phyloP scores from a whole-genome alignment of 2,888 invertebrate genomes.

The Caenorhabditis zanzibari region DNA sequence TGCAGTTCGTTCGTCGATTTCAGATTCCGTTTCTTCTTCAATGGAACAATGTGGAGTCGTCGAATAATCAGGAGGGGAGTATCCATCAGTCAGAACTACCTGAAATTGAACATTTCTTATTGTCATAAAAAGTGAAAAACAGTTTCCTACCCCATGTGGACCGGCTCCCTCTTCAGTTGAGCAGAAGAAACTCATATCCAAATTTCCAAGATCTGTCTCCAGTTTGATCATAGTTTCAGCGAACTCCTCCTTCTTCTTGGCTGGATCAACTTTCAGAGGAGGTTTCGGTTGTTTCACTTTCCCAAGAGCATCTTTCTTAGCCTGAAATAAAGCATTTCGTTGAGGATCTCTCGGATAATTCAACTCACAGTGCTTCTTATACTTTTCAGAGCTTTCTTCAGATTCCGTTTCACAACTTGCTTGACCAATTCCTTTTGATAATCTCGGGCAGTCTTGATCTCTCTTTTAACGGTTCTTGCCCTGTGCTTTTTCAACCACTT shows the following conservation, averaged over 20 bases:
- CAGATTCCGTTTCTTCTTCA: slow-evolving; percentile 44
- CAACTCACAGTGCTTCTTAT: slow-evolving; percentile 25
- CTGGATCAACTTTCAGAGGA: not conserved
- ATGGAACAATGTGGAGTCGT: not conserved
- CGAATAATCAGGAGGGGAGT: slow-evolving; percentile 23
- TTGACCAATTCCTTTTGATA: not conserved
- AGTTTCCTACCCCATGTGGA: slow-evolving; percentile 18
- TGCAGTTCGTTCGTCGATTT: slow-evolving; percentile 29
- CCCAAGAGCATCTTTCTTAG: slow-evolving; percentile 17
- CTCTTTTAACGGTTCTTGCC: slow-evolving; percentile 3
- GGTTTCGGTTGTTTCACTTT: not conserved
- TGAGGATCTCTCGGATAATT: not conserved
- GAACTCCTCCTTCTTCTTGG: slow-evolving; percentile 9
- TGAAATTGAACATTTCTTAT: not conserved
- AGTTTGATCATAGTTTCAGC: not conserved
- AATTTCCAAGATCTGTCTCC: not conserved
- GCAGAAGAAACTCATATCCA: slow-evolving; percentile 17
- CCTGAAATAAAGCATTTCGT: slow-evolving; percentile 5
- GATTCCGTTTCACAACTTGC: slow-evolving; percentile 10
- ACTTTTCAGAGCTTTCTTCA: slow-evolving; percentile 1
- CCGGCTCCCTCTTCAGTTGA: slow-evolving; percentile 7
- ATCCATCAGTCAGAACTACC: not conserved
- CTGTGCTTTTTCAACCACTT: slow-evolving; percentile 13
- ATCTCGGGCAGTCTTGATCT: slow-evolving; percentile 5
- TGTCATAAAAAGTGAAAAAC: too few relatives aligned